These are phyloP conservation scores for Conus canariensis DNA, from an alignment of 2,888 invertebrate genomes.

Conservation along the genomic window DNA sequence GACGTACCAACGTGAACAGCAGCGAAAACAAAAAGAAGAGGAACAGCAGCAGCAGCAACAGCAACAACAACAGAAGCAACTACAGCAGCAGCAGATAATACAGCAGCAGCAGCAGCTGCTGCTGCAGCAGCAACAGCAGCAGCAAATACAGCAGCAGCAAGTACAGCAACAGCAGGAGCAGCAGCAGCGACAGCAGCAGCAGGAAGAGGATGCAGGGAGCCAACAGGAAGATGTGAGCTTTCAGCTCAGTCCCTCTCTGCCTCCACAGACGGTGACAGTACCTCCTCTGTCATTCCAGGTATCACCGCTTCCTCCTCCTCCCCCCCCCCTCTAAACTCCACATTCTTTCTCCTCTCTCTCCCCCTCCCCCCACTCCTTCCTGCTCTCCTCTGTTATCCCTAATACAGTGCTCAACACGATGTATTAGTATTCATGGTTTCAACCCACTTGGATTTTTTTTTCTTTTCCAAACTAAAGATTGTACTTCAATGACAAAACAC, in stretches of 20 bases:
- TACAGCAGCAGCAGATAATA: not conserved
- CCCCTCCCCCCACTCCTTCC: too few species aligned
- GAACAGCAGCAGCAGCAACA: not conserved
- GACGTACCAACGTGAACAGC: not conserved
- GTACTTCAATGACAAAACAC: too few species aligned
- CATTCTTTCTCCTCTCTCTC: too few species aligned
- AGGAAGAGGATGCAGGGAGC: not conserved
- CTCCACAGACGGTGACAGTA: not conserved
- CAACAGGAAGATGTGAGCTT: not conserved
- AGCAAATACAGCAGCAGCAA: too few species aligned
- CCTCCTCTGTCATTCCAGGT: too few species aligned
- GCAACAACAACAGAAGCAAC: not conserved
- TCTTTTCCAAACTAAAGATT: too few species aligned
- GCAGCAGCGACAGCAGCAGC: not conserved
- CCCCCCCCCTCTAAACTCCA: not conserved
- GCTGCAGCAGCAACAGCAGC: not conserved
- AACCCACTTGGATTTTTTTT: too few species aligned
- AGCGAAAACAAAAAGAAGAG: not conserved
- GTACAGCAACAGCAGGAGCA: not conserved
- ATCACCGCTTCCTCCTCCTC: not conserved
- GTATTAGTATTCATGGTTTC: too few species aligned
- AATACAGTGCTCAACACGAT: too few species aligned
- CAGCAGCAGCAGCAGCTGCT: not conserved
- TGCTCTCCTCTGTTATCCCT: too few species aligned
- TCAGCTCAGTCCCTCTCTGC: not conserved